Evolutionary conservation across 2,113 vertebrate species (phyloP).

Genomic region (Eurypyga helias): DNA sequence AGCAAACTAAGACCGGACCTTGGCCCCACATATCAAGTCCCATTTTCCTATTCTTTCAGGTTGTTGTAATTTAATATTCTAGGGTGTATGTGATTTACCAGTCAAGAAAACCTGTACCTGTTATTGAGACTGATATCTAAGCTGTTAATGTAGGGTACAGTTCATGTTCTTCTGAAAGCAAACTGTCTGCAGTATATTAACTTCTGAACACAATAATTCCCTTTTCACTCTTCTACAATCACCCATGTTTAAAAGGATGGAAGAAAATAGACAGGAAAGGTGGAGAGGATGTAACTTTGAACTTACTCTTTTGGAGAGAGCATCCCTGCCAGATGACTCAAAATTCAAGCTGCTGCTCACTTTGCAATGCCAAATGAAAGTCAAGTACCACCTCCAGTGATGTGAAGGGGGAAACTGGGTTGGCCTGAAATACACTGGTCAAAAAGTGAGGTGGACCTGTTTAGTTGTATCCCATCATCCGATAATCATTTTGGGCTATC

Average conservation of each 20-base stretch:
- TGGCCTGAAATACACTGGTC: not conserved
- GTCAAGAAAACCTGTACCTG: not conserved
- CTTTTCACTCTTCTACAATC: not conserved
- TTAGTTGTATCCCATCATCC: not conserved
- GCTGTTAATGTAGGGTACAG: not conserved
- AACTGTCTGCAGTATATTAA: not conserved
- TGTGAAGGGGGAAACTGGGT: not conserved
- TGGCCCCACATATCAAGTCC: not conserved
- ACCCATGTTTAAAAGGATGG: not conserved
- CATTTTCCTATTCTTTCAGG: not conserved
- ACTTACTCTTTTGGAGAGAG: not conserved
- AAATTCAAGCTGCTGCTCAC: slow-evolving; percentile 17
- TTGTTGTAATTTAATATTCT: not conserved
- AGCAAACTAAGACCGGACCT: not conserved
- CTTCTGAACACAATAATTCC: not conserved
- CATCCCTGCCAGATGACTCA: not conserved
- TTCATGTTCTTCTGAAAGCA: not conserved
- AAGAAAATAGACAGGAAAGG: not conserved
- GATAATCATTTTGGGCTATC: not conserved
- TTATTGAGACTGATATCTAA: not conserved
- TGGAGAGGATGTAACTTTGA: not conserved
- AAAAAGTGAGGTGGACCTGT: not conserved
- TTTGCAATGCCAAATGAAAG: slow-evolving; percentile 34
- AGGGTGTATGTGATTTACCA: not conserved
- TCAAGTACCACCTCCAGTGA: not conserved